Evolutionary conservation across 2,113 vertebrate species (phyloP).

Genomic region (Tenebrosternarchus preto): DNA sequence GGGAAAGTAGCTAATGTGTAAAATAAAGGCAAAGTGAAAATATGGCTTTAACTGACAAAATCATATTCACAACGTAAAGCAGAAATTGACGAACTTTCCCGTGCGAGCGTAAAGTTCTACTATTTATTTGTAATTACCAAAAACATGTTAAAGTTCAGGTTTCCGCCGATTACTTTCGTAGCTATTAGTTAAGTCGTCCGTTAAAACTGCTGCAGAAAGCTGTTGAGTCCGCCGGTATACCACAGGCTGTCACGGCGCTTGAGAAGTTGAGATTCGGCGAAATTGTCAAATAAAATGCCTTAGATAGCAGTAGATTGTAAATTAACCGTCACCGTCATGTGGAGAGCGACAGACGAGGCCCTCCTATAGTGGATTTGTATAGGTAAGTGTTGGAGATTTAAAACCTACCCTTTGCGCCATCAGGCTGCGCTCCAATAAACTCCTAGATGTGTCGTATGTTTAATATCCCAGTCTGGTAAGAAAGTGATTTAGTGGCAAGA

Average conservation of each 20-base stretch:
- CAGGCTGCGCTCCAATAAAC: slow-evolving; percentile 99
- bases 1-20: neutral
- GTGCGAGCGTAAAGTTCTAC: neutral
- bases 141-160: slow-evolving; percentile 83
- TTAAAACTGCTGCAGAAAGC: slow-evolving; percentile 76
- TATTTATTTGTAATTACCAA: slow-evolving; percentile 82
- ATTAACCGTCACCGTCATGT: slow-evolving; percentile 78
- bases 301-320: slow-evolving; percentile 79
- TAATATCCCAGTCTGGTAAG: slow-evolving; percentile 93
- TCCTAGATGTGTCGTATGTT: slow-evolving; percentile 97
- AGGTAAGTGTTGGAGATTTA: slow-evolving; percentile 92
- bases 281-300: slow-evolving; percentile 80
- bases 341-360: slow-evolving; percentile 78
- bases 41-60: neutral
- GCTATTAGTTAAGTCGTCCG: slow-evolving; percentile 71
- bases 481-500: slow-evolving; percentile 92
- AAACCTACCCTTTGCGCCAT: slow-evolving; percentile 99
- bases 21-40: slow-evolving; percentile 26
- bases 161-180: slow-evolving; percentile 79
- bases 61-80: neutral
- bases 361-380: slow-evolving; percentile 87
- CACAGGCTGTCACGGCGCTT: slow-evolving; percentile 72
- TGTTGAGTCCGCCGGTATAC: slow-evolving; percentile 63
- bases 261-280: slow-evolving; percentile 70
- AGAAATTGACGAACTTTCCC: neutral